Conservation (phyloP, 35 echinoderm and acorn worm genomes). For the Heliocidaris tuberculata region DNA sequence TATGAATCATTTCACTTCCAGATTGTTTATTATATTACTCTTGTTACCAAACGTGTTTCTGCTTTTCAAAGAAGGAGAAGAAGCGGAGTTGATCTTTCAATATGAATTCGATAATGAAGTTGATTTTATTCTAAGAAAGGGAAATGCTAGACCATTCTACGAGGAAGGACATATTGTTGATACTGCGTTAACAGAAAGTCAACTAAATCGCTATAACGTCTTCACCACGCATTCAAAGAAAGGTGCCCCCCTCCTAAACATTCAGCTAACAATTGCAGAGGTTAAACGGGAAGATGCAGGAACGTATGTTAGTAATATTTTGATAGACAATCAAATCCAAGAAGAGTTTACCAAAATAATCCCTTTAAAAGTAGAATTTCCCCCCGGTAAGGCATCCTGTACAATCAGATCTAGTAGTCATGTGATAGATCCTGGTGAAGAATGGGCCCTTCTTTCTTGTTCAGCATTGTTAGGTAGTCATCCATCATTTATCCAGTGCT, state of each 20-base stretch:
- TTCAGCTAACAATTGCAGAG: not conserved
- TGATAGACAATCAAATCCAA: not conserved
- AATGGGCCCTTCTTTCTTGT: not conserved
- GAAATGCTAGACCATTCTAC: not conserved
- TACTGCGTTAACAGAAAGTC: not conserved
- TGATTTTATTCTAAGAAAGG: not conserved
- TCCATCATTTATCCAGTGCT: not conserved
- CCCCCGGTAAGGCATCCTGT: not conserved
- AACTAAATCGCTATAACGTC: not conserved
- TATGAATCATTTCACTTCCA: not conserved
- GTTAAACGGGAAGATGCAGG: not conserved
- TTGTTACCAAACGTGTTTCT: not conserved
- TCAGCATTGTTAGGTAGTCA: not conserved
- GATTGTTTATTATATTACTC: not conserved
- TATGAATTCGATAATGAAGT: not conserved
- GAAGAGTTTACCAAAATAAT: not conserved
- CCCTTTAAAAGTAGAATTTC: not conserved
- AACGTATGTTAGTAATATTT: not conserved
- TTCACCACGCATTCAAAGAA: not conserved
- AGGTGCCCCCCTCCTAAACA: not conserved
- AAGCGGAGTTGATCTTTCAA: not conserved
- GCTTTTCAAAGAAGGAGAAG: not conserved
- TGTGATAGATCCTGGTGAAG: not conserved
- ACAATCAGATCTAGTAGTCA: not conserved
- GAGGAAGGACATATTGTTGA: not conserved